Evolutionary conservation across 2,797 vertebrate genomes (phyloP), one percentile per base, ranked within the genome.

Genomic region (Tinamus major): DNA sequence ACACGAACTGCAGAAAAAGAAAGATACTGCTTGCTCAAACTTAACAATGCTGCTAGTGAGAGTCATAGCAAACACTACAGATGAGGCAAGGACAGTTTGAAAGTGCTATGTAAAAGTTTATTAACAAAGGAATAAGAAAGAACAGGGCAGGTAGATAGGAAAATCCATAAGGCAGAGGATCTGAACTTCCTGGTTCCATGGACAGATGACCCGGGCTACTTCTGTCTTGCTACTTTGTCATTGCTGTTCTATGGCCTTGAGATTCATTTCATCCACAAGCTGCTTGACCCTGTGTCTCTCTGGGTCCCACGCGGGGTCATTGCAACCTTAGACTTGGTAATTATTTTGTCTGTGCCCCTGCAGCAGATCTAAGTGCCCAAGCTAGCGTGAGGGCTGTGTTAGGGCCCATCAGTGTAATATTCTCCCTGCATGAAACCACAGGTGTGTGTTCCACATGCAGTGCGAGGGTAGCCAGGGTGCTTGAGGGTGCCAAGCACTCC

Each of bases 381-480:
- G 65, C 44, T 61, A 6, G 35, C 63, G 39, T 20, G 14, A 56
- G 13, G n/a, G 19, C 62, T 19, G 3, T 49, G 10, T 59, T 77
- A 64, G 7, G 23, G 13, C 51, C 20, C 46, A 6, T 16, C 15
- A 13, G 6, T 42, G 23, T 29, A 9, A 4, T 62, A 61, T 29
- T 56, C 15, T 51, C 23, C 41, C 3, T 33, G 11, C 37, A 5
- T 37, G 26, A 69, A 41, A 61, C 8, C 14, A 33, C 6, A 44
- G 20, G 1, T 31, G 19, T 55, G 21, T 14, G 33, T 23, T 62
- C 23, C 17, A 48, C 18, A 5, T 20, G 19, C 6, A 9, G 9
- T 1, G 1, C 0, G 1, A 70, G 26, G 19, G 10, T 24, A 46
- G 21, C 20, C 51, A 51, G 11, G 13, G 16, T 27, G 7, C 17